These are phyloP conservation scores for Onthophagus taurus DNA, from an alignment of 1,140 invertebrate genomes.

Conservation along the genomic window DNA sequence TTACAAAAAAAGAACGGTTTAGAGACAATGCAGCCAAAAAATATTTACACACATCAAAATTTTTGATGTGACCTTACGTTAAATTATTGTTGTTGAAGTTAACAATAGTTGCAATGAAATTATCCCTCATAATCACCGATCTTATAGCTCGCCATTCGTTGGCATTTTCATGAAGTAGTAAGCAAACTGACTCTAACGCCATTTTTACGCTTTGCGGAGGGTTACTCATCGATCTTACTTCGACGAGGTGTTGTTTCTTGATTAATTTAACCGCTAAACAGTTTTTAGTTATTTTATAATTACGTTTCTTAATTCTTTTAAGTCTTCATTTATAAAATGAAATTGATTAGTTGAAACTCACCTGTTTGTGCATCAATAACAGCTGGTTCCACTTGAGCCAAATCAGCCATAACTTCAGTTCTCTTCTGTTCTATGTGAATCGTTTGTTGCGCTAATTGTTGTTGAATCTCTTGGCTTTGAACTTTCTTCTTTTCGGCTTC, in stretches of 20 bases:
- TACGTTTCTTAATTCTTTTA: too few species aligned
- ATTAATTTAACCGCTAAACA: constrained; percentile 91
- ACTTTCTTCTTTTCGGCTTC: constrained; percentile 99
- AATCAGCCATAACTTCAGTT: constrained; percentile 85
- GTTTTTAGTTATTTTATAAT: too few species aligned
- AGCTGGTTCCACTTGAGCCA: constrained; percentile 95
- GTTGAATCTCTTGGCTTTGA: constrained; percentile 95
- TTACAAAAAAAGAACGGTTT: background rate
- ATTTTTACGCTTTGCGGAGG: constrained; percentile 88
- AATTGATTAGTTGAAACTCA: constrained; percentile 41
- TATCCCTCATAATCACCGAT: constrained; percentile 89
- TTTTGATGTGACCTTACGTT: constrained; percentile 70
- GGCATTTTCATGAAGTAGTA: constrained; percentile 82
- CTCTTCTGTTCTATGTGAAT: constrained; percentile 88
- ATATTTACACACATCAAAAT: too few species aligned
- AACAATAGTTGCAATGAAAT: constrained; percentile 96
- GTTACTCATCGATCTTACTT: constrained; percentile 90
- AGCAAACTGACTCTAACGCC: constrained; percentile 91
- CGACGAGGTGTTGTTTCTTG: constrained; percentile 92
- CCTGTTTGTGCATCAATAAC: constrained; percentile 97
- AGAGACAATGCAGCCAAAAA: background rate
- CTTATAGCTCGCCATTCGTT: constrained; percentile 92
- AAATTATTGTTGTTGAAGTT: constrained; percentile 94
- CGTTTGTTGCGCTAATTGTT: constrained; percentile 80
- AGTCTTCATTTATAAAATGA: background rate